Evolutionary conservation across 2,113 vertebrate species (phyloP).

Genomic region (Grantiella picta): DNA sequence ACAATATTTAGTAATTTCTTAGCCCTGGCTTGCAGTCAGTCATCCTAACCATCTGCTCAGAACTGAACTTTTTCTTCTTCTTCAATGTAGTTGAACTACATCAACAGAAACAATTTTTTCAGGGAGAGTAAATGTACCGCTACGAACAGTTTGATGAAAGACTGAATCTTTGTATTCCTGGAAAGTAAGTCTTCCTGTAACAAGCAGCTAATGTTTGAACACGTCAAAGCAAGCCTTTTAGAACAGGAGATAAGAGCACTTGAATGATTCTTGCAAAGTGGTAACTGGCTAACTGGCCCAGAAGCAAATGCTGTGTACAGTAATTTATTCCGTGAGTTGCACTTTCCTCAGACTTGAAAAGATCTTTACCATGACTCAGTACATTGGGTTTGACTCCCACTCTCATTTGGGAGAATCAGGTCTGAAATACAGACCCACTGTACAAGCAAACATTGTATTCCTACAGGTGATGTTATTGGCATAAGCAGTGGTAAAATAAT

Average conservation of each 20-base stretch:
- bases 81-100: constrained; percentile 50
- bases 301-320: constrained; percentile 8
- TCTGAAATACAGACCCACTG: neutral
- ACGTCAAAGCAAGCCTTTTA: constrained; percentile 37
- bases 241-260: constrained; percentile 45
- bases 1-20: constrained; percentile 10
- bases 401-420: neutral
- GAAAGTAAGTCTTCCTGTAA: constrained; percentile 44
- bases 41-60: constrained; percentile 46
- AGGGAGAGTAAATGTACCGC: constrained; percentile 40
- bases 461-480: neutral
- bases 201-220: constrained; percentile 51
- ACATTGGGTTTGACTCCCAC: neutral
- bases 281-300: constrained; percentile 31
- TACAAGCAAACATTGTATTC: neutral
- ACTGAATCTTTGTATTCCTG: constrained; percentile 44
- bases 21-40: constrained; percentile 40
- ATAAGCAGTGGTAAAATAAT: neutral
- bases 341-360: constrained; percentile 1
- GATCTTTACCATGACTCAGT: constrained; percentile 26
- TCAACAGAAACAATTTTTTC: constrained; percentile 59
- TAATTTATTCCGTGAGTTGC: constrained; percentile 38
- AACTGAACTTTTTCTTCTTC: constrained; percentile 58
- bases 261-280: constrained; percentile 25
- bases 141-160: constrained; percentile 25